Conservation (phyloP, 2,113 vertebrate genomes). For the Tamias sibiricus region DNA sequence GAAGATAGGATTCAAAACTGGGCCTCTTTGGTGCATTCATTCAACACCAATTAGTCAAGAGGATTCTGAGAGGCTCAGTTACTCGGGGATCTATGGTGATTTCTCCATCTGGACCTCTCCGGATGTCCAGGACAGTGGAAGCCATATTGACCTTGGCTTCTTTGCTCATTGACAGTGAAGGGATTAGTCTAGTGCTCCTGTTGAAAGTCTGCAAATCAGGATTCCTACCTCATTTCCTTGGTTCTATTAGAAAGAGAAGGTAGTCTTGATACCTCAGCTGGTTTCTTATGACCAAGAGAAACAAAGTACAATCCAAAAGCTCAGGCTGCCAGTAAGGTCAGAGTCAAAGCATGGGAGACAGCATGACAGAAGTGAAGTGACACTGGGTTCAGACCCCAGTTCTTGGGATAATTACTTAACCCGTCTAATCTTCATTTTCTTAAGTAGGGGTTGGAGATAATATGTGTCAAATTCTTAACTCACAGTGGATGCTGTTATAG, state of each 20-base stretch:
- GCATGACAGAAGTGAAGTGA: neutral
- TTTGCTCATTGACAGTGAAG: neutral
- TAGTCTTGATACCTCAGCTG: neutral
- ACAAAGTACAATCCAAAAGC: neutral
- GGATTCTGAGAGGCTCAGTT: neutral
- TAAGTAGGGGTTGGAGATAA: neutral
- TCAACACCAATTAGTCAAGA: neutral
- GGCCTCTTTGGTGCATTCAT: neutral
- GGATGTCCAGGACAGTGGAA: neutral
- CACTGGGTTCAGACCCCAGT: neutral
- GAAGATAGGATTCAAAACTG: neutral
- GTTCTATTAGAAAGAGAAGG: slow-evolving; percentile 13
- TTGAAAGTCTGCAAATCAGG: neutral
- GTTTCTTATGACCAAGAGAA: slow-evolving; percentile 12
- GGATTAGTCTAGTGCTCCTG: neutral
- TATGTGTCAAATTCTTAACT: neutral
- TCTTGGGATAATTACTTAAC: neutral
- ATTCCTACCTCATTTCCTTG: neutral
- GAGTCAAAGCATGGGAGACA: neutral
- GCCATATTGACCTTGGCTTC: neutral
- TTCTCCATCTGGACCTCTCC: neutral
- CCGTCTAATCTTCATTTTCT: neutral
- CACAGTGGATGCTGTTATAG: neutral
- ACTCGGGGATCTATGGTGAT: neutral
- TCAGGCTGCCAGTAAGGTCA: neutral